Percentiles rank a stretch among this genome's conserved stretches.
Conservation (phyloP, 2,888 invertebrate species). For the Aricia artaxerxes region DNA sequence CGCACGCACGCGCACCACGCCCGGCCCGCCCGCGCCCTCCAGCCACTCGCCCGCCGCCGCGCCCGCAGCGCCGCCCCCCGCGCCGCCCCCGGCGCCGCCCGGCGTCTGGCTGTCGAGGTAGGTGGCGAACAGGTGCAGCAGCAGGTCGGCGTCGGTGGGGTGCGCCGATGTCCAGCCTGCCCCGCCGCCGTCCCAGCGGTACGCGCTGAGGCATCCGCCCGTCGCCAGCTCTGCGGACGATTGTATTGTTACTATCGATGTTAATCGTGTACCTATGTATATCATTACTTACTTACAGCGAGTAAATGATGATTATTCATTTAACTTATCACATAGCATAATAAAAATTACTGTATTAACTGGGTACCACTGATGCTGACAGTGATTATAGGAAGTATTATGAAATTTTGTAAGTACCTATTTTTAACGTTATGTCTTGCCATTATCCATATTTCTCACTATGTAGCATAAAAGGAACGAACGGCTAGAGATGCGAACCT, state of each 20-base stretch:
- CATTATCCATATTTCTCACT: too few species aligned
- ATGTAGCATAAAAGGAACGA: too few species aligned
- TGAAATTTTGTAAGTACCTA: too few species aligned
- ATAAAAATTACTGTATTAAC: too few species aligned
- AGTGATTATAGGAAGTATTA: too few species aligned
- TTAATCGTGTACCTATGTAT: too few species aligned
- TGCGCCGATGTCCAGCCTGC: constrained; percentile 89
- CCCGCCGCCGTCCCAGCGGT: constrained; percentile 93
- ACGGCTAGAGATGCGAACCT: constrained; percentile 50
- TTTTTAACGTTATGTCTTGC: too few species aligned
- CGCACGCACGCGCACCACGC: constrained; percentile 45
- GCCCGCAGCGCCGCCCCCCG: constrained; percentile 62
- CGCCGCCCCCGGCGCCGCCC: constrained; percentile 60
- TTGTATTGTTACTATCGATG: too few species aligned
- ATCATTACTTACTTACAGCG: too few species aligned
- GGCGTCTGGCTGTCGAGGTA: constrained; percentile 92
- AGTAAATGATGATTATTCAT: too few species aligned
- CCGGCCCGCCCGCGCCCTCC: constrained; percentile 68
- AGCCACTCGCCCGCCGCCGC: constrained; percentile 65
- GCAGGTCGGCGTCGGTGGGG: constrained; percentile 92
- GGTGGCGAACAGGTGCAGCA: constrained; percentile 91
- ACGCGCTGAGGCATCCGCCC: constrained; percentile 94
- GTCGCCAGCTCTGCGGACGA: constrained; percentile 81
- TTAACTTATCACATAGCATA: too few species aligned
- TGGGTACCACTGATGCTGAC: too few species aligned